Percentiles rank a stretch among this genome's conserved stretches.
phyloP scores from a whole-genome alignment of 30 jellyfish, hydroid and myxozoan species.

The Pseudorhiza aurosa region DNA sequence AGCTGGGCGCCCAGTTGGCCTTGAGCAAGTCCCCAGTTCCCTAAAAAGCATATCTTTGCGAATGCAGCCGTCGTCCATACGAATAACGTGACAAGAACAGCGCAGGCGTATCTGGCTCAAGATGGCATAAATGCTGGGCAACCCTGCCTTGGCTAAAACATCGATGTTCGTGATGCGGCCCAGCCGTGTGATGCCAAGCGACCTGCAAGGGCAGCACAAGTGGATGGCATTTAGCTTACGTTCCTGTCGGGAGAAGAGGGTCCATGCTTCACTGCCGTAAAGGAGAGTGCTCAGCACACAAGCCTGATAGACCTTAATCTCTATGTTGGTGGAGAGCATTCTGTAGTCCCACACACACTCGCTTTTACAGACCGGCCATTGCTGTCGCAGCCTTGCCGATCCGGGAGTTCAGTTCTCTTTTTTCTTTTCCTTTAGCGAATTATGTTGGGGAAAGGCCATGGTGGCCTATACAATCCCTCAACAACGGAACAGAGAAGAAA shows the following conservation, averaged over 20 bases:
- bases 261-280: conserved; percentile 30
- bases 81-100: conserved; percentile 7
- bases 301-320: conserved; percentile 6
- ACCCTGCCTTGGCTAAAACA: conserved; percentile 6
- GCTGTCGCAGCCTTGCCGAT: conserved; percentile 30
- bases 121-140: conserved; percentile 2
- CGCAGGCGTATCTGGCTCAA: conserved; percentile 12
- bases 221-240: conserved; percentile 18
- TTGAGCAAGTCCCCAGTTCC: no score
- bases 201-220: conserved; percentile 1
- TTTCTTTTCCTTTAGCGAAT: no score
- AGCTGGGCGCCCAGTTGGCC: no score
- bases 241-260: conserved; percentile 10
- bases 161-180: conserved; percentile 15
- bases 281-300: conserved; percentile 14
- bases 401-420: conserved; percentile 7
- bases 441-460: no score
- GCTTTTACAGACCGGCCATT: conserved; percentile 2
- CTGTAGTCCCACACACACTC: conserved; percentile 33
- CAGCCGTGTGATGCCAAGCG: conserved; percentile 10
- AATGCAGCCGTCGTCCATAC: conserved; percentile 26
- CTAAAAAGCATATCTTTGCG: conserved; percentile 19
- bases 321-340: not conserved
- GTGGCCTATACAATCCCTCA: no score
- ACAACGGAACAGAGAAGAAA: no score